Evolutionary conservation across 1,140 invertebrate species (phyloP), one percentile per base, ranked within the genome.

Genomic region (Tetragnatha versicolor): DNA sequence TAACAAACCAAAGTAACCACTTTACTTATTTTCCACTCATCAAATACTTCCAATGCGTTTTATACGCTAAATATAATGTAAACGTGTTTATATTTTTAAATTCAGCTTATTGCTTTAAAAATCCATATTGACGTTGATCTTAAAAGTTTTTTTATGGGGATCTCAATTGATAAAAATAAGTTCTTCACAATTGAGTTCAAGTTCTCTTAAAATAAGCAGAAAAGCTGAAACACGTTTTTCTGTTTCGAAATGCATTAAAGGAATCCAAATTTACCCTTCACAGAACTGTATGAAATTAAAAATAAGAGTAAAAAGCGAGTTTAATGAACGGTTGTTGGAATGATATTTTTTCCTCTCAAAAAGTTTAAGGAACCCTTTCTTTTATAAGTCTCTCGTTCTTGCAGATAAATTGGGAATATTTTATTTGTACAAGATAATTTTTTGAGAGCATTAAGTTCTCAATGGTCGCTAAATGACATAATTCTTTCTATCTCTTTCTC

Each of bases 401-500:
- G 20, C 9, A n/a, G 37, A 68, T 68, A 51, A 47, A 68, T 68
- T 49, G n/a, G 35, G 45, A 68, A 68, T 68, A 68, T 68, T 68
- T 68, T 68, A 68, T 68, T 68, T 68, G 65, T 68, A 68, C 12
- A 68, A 68, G 65, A 68, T 68, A 68, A 68, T 68, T 68, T 68
- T 68, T 68, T 68, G 39, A 68, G 37, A 49, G 65, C 45, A 68
- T 68, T 68, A 47, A 49, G 65, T 68, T 49, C 65, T 51, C 65
- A 49, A 68, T 68, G 65, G 65, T 49, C 31, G 27, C 42, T 63
- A 68, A 68, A 47, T 68, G 65, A 68, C 65, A 68, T 68, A 47
- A 68, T 49, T 49, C 65, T 68, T 68, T 68, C 49, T 68, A 68
- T 68, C 65, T 68, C 9, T 27, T 20, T 12, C 31, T 14, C 12